phyloP scores from a whole-genome alignment of 1,140 invertebrate genomes.

The Aphis gossypii region DNA sequence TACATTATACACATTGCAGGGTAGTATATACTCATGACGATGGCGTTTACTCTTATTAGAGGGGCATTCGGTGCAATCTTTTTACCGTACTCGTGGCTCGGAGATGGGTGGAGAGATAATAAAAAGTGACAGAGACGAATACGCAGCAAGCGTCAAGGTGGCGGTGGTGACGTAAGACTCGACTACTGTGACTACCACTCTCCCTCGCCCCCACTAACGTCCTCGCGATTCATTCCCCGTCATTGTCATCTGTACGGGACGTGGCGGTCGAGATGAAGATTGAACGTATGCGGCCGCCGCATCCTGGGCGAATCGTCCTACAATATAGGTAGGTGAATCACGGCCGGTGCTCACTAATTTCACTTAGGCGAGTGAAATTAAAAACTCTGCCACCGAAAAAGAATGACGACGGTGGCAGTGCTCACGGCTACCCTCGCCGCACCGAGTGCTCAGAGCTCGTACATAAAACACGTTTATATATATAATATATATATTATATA shows the following conservation, averaged over 20 bases:
- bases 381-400: conserved; percentile 25
- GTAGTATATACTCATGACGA: background rate
- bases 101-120: background rate
- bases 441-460: background rate
- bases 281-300: background rate
- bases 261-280: conserved; percentile 37
- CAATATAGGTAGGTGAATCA: conserved; percentile 31
- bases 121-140: conserved; percentile 5
- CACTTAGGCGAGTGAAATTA: conserved; percentile 45
- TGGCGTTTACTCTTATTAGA: background rate
- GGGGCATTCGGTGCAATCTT: background rate
- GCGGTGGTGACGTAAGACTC: background rate
- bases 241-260: background rate
- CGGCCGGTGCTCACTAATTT: conserved; percentile 47
- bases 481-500: background rate
- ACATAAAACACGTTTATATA: background rate
- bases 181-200: background rate
- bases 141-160: background rate
- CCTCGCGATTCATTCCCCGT: background rate
- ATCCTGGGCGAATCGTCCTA: background rate
- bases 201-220: too few relatives aligned
- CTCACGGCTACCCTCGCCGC: background rate
- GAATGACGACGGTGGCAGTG: background rate
- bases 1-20: background rate
- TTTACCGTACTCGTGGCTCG: background rate